Evolutionary conservation across 2,113 vertebrate genomes (phyloP).

Genomic region (Typhlomys cinereus): DNA sequence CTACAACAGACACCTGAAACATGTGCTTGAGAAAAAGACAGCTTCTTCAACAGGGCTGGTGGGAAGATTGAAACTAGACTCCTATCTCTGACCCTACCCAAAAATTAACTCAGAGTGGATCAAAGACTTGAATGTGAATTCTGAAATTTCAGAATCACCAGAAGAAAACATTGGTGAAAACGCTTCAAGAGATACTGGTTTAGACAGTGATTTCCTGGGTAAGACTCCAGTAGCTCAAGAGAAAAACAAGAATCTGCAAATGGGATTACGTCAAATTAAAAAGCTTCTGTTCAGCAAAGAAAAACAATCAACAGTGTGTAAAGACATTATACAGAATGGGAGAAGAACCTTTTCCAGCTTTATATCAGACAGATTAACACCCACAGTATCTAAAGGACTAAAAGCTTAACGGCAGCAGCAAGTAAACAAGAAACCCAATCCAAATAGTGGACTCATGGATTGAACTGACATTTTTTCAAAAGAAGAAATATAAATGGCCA

Average conservation of each 20-base stretch:
- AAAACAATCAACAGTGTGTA: background rate
- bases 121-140: background rate
- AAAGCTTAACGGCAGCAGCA: background rate
- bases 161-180: background rate
- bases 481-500: background rate
- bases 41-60: background rate
- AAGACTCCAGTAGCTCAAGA: background rate
- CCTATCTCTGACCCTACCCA: background rate
- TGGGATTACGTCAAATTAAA: background rate
- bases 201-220: background rate
- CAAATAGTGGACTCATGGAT: background rate
- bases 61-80: background rate
- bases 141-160: background rate
- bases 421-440: background rate
- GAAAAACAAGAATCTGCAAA: background rate
- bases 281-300: background rate
- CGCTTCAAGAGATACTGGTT: background rate
- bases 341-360: background rate
- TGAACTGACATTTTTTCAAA: background rate
- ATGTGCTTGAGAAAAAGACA: background rate
- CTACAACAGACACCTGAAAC: background rate
- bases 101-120: background rate
- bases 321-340: background rate
- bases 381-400: background rate
- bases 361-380: background rate